These are phyloP conservation scores for Pseudorasbora parva DNA, from an alignment of 2,113 vertebrate genomes.

Conservation along the genomic window DNA sequence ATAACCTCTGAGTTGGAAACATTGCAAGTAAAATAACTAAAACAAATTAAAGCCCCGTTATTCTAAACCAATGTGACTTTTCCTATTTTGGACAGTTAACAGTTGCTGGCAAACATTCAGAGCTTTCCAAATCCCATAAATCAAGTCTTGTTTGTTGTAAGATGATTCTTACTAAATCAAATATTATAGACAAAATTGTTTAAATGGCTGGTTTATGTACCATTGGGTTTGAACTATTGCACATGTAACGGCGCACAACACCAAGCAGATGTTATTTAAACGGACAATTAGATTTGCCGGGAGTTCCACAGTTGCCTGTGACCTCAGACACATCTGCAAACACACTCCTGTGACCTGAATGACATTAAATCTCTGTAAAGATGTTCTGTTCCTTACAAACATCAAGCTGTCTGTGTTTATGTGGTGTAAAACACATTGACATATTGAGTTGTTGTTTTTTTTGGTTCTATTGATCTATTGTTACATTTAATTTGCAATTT, in stretches of 20 bases:
- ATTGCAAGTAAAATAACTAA: not conserved
- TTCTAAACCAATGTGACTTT: not conserved
- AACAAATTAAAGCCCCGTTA: not conserved
- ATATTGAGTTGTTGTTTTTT: not conserved
- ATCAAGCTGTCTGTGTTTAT: conserved; percentile 8
- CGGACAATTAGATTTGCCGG: conserved; percentile 11
- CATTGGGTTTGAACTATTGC: not conserved
- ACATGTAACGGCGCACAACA: conserved; percentile 7
- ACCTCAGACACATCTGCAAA: conserved; percentile 30
- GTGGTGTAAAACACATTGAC: not conserved
- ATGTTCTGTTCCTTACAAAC: conserved; percentile 34
- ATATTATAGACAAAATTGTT: not conserved
- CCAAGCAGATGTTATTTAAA: conserved; percentile 41
- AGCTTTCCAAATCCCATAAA: not conserved
- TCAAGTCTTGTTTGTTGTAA: not conserved
- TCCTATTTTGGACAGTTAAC: not conserved
- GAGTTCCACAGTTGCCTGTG: not conserved
- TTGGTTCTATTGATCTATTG: too few relatives aligned
- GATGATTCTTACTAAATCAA: not conserved
- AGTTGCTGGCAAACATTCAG: not conserved
- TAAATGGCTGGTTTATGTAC: conserved; percentile 4
- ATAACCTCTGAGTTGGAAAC: not conserved
- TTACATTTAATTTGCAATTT: not conserved
- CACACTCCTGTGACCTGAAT: conserved; percentile 29
- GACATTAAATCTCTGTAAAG: conserved; percentile 18